Percentiles rank a stretch among this genome's conserved stretches.
These are phyloP conservation scores for Mesochorus sp. DNA, from an alignment of 2,888 invertebrate species.

Conservation along the genomic window DNA sequence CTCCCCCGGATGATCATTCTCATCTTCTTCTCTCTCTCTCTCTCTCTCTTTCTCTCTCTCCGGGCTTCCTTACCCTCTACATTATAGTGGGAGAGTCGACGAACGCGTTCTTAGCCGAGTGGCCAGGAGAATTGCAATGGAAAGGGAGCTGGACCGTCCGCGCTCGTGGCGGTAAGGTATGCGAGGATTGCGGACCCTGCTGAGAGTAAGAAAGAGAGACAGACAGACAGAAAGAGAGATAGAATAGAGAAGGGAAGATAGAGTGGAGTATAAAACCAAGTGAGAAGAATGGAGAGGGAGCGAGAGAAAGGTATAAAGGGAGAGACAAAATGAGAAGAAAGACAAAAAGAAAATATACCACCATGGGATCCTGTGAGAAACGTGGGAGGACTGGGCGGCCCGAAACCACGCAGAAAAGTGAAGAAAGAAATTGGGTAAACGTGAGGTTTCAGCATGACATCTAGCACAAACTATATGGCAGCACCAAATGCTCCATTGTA, in stretches of 20 bases:
- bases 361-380: constrained; percentile 7
- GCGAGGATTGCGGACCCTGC: constrained; percentile 76
- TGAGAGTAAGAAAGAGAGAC: constrained; percentile 68
- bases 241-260: constrained; percentile 46
- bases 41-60: constrained; percentile 33
- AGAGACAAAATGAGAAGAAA: constrained; percentile 53
- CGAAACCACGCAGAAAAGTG: neutral
- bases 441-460: neutral
- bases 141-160: constrained; percentile 62
- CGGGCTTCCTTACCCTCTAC: constrained; percentile 38
- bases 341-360: constrained; percentile 39
- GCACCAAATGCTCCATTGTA: neutral
- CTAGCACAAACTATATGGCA: neutral
- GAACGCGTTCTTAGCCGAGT: constrained; percentile 61
- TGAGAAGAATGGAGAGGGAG: constrained; percentile 58
- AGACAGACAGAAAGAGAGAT: constrained; percentile 70
- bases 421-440: constrained; percentile 14
- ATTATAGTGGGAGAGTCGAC: constrained; percentile 33
- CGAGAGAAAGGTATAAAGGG: constrained; percentile 37
- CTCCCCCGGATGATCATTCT: neutral
- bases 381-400: neutral
- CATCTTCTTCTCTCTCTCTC: neutral
- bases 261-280: constrained; percentile 40
- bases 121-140: constrained; percentile 41
- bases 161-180: constrained; percentile 80